Evolutionary conservation across 2,888 invertebrate genomes (phyloP).

Genomic region (Xylota segnis): DNA sequence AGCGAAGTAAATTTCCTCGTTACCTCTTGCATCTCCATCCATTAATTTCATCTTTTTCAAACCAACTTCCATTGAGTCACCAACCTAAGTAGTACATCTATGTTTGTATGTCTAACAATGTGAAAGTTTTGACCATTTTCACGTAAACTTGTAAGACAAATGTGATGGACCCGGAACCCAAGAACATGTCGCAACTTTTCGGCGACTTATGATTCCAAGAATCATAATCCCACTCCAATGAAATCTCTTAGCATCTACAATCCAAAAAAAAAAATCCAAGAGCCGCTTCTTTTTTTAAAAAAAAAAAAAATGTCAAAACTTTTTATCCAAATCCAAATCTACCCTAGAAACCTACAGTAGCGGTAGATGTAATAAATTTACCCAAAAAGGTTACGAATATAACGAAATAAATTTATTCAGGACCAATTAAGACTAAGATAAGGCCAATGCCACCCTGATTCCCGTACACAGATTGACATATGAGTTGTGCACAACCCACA

Average conservation of each 20-base stretch:
- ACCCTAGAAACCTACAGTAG: constrained; percentile 18
- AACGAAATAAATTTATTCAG: constrained; percentile 48
- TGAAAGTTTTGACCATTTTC: too few species aligned
- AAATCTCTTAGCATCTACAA: neutral
- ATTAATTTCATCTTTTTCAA: too few species aligned
- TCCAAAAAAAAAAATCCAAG: neutral
- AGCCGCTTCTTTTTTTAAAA: neutral
- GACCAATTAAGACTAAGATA: constrained; percentile 58
- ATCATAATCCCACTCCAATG: neutral
- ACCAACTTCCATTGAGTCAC: too few species aligned
- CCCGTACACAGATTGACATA: constrained; percentile 42
- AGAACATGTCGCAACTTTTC: neutral
- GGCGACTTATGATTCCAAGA: neutral
- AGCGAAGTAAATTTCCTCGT: too few species aligned
- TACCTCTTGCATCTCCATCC: too few species aligned
- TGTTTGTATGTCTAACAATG: too few species aligned
- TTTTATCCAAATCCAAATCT: neutral
- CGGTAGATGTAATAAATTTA: constrained; percentile 39
- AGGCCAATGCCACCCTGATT: constrained; percentile 46
- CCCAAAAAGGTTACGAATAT: constrained; percentile 8
- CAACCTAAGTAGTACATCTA: too few species aligned
- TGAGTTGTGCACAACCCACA: constrained; percentile 6
- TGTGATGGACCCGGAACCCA: neutral
- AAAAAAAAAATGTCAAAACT: constrained; percentile 18
- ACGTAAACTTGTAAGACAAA: too few species aligned